These are phyloP conservation scores for Rhorus exstirpatorius DNA, from an alignment of 2,888 invertebrate genomes.

Conservation along the genomic window DNA sequence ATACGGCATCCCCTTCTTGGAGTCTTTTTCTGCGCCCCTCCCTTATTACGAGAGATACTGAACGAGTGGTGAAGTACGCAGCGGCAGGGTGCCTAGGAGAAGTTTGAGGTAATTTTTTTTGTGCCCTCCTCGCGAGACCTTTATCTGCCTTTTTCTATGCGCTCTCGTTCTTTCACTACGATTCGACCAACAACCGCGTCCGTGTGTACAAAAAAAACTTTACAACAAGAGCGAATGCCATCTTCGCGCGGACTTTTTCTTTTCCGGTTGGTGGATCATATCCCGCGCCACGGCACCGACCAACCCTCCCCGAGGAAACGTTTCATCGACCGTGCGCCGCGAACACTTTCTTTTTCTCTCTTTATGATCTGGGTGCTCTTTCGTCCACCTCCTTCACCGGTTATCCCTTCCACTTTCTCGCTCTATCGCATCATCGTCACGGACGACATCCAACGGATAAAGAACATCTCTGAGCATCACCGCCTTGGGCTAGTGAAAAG, in stretches of 20 bases:
- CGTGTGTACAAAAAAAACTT: conserved; percentile 77
- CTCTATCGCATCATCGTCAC: conserved; percentile 66
- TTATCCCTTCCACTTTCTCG: conserved; percentile 23
- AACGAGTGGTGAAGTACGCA: conserved; percentile 29
- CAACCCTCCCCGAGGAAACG: conserved; percentile 71
- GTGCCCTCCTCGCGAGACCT: conserved; percentile 70
- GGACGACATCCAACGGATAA: conserved; percentile 70
- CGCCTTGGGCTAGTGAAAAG: conserved; percentile 64
- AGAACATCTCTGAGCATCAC: conserved; percentile 67
- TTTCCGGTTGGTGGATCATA: conserved; percentile 68
- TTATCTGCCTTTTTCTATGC: conserved; percentile 54
- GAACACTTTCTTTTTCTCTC: conserved; percentile 67
- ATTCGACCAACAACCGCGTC: conserved; percentile 32
- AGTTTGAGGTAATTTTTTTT: conserved; percentile 50
- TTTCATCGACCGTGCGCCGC: conserved; percentile 75
- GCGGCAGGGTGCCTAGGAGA: conserved; percentile 11
- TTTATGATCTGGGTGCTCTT: conserved; percentile 64
- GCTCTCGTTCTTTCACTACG: conserved; percentile 7
- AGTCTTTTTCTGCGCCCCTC: conserved; percentile 16
- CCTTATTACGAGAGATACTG: conserved; percentile 43
- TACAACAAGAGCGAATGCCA: conserved; percentile 78
- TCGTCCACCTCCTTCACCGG: conserved; percentile 43
- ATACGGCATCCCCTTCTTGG: conserved; percentile 34
- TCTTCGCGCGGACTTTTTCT: conserved; percentile 73
- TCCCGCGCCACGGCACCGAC: conserved; percentile 58